phyloP scores from a whole-genome alignment of 2,797 vertebrate species.

The Carcharodon carcharias region DNA sequence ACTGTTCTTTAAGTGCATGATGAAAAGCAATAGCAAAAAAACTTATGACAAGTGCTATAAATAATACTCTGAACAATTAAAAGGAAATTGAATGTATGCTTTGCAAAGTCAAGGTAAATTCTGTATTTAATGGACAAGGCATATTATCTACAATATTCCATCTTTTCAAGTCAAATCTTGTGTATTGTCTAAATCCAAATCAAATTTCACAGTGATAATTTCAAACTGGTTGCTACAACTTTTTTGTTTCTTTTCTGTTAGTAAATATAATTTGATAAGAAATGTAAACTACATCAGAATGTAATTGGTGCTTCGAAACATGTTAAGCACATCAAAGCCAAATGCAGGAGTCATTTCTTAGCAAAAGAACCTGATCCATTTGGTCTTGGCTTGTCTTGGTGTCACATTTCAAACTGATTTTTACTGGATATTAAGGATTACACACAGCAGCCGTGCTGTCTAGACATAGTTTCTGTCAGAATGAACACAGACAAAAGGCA shows the following conservation, averaged over 20 bases:
- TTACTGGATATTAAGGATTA: constrained; percentile 88
- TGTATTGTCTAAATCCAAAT: neutral
- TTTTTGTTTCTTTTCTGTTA: neutral
- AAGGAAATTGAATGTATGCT: neutral
- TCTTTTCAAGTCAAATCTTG: neutral
- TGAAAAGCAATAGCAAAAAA: constrained; percentile 16
- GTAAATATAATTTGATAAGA: neutral
- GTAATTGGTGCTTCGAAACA: neutral
- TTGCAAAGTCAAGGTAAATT: neutral
- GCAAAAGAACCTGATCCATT: constrained; percentile 65
- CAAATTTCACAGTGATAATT: neutral
- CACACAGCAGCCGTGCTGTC: constrained; percentile 84
- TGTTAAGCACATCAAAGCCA: constrained; percentile 25
- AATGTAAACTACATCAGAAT: constrained; percentile 3
- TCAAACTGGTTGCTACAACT: neutral
- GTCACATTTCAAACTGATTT: constrained; percentile 91
- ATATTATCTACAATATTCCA: neutral
- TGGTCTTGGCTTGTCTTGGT: constrained; percentile 61
- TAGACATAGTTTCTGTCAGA: constrained; percentile 91
- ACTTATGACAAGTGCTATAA: neutral
- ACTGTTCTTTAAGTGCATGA: neutral
- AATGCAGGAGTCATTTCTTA: constrained; percentile 57
- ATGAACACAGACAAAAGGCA: constrained; percentile 75
- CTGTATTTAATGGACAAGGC: neutral
- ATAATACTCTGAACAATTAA: constrained; percentile 11